Base-by-base conservation (phyloP, 1,140 invertebrate genomes). In the Bombus haemorrhoidalis region DNA sequence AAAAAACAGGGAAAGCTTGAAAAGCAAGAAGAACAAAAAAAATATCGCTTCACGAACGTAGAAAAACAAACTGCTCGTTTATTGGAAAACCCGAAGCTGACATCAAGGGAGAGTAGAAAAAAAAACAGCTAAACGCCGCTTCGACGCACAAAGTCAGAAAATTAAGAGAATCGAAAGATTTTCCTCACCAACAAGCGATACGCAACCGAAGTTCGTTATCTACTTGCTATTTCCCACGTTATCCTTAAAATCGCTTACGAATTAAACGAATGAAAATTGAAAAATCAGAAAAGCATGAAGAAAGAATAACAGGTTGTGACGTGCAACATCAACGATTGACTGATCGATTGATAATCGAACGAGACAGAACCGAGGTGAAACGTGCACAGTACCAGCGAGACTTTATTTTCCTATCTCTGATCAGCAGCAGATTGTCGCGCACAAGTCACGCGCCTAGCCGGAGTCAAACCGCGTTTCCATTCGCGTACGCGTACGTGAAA, bases 381-480 rank as follows among this genome's bases (percentile, higher is more conserved):
- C 53, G 66, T 62, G 22, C 62, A 53, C 68, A 13, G n/a, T 22
- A 53, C 18, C 10, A 76, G 74, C 74, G 75, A 85, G 85, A 87
- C 77, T 79, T 85, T 87, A 84, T 89, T 89, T 85, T 66, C 68
- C 57, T 32, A 32, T 5, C 47, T 57, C 3, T 39, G 66, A 76
- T 83, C 81, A 66, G 39, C 81, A 66, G 39, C 53, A 71, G 66
- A 39, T 85, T 43, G 80, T 74, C 71, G 59, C 86, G 79, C 64
- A 86, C 83, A 83, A 89, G 76, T 88, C 87, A 86, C 87, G 80
- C 77, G 69, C 39, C 43, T 87, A 41, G 86, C 83, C 66, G 71
- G 59, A 84, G 75, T 82, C 59, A 75, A 69, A 74, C 83, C 66
- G 79, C 80, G 83, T 86, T 89, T 85, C 68, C 79, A 86, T 78